phyloP scores from a whole-genome alignment of 1,140 invertebrate species.

The Cardiocondyla obscurior region DNA sequence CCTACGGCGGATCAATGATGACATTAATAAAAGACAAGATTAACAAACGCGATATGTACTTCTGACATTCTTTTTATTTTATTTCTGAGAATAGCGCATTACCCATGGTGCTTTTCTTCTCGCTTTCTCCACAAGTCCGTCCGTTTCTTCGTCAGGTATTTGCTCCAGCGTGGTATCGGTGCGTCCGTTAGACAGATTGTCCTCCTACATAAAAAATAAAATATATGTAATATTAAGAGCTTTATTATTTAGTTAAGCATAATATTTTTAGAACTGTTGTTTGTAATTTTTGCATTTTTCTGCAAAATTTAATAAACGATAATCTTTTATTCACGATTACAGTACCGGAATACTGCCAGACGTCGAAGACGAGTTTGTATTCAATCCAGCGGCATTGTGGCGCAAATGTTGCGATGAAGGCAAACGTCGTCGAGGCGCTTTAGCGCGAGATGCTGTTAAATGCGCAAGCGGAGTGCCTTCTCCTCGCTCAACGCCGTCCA shows the following conservation, averaged over 20 bases:
- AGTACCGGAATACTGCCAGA: constrained; percentile 63
- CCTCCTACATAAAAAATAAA: constrained; percentile 72
- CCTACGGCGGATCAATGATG: constrained; percentile 59
- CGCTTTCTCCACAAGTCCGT: constrained; percentile 73
- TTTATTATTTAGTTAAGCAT: background rate
- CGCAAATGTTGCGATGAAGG: constrained; percentile 84
- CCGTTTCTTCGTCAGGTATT: constrained; percentile 74
- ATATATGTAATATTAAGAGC: constrained; percentile 8
- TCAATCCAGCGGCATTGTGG: constrained; percentile 68
- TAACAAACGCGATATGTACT: background rate
- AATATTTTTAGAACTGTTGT: too few relatives aligned
- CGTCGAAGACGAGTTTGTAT: constrained; percentile 49
- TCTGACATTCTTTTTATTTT: background rate
- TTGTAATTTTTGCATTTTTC: too few relatives aligned
- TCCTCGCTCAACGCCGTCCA: constrained; percentile 86
- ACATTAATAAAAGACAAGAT: constrained; percentile 9
- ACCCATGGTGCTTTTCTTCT: constrained; percentile 81
- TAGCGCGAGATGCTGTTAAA: constrained; percentile 86
- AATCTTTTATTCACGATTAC: background rate
- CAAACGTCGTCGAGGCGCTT: constrained; percentile 87
- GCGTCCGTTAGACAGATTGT: constrained; percentile 78
- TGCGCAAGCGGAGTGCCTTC: constrained; percentile 86
- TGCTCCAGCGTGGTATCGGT: constrained; percentile 72
- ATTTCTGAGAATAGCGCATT: constrained; percentile 47
- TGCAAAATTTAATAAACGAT: background rate